These are phyloP conservation scores for Diadophis punctatus DNA, from an alignment of 2,113 vertebrate species.

Conservation along the genomic window DNA sequence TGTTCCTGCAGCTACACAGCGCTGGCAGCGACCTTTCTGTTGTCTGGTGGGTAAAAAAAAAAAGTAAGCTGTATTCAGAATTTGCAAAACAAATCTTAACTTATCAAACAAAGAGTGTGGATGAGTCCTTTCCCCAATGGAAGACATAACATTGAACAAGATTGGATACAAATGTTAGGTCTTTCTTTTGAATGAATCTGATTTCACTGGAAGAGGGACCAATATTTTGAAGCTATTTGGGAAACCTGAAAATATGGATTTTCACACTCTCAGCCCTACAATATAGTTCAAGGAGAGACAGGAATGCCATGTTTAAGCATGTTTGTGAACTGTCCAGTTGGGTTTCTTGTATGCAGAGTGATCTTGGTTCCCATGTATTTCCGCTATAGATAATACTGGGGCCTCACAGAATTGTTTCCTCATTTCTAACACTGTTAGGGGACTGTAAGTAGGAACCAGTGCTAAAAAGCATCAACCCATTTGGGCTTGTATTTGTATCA, in stretches of 20 bases:
- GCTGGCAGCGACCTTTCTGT: background rate
- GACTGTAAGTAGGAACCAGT: background rate
- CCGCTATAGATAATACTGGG: background rate
- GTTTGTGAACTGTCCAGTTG: background rate
- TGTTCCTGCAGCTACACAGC: background rate
- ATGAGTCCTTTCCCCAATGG: background rate
- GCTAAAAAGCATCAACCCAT: background rate
- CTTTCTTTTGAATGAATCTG: background rate
- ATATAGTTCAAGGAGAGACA: background rate
- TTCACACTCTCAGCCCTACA: background rate
- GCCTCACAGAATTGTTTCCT: background rate
- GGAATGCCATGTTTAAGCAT: background rate
- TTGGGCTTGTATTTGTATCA: background rate
- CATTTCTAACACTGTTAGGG: background rate
- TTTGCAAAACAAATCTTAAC: background rate
- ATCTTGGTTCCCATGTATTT: background rate
- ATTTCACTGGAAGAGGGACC: background rate
- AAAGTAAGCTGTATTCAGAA: background rate
- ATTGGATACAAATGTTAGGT: background rate
- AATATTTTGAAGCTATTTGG: background rate
- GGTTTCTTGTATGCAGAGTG: background rate
- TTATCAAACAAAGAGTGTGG: background rate
- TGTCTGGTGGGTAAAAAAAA: background rate
- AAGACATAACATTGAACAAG: background rate
- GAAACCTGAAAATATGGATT: background rate